These are phyloP conservation scores for Tipula helvola DNA, from an alignment of 2,888 invertebrate species.

Conservation along the genomic window DNA sequence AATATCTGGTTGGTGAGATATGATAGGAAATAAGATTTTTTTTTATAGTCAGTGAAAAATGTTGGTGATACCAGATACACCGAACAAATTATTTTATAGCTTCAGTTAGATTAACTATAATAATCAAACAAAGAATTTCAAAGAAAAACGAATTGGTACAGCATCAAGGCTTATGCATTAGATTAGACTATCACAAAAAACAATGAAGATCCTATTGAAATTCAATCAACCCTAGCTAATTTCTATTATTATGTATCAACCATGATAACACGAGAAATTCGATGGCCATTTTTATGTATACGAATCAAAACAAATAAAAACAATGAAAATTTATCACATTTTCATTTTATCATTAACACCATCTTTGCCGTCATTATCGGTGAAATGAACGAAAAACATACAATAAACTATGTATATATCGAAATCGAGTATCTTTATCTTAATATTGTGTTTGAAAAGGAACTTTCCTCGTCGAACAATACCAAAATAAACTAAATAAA, in stretches of 20 bases:
- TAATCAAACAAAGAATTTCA: no score
- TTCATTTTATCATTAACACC: neutral
- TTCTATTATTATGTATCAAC: neutral
- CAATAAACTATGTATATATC: neutral
- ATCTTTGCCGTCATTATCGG: neutral
- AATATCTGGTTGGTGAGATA: no score
- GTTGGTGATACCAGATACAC: no score
- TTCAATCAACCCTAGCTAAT: neutral
- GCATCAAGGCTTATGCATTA: no score
- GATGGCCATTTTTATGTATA: neutral
- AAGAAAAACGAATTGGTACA: no score
- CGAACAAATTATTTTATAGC: no score
- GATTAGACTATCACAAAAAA: no score
- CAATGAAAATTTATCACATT: conserved; percentile 4
- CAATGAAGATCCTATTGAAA: neutral
- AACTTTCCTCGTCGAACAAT: neutral
- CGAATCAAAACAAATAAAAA: neutral
- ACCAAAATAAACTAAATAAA: neutral
- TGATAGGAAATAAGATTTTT: no score
- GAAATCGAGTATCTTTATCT: neutral
- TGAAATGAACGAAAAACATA: neutral
- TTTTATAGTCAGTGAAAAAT: no score
- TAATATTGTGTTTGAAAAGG: neutral
- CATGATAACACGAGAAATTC: neutral
- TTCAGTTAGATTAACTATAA: no score